phyloP scores from a whole-genome alignment of 2,888 invertebrate species.

The Lycophotia porphyrea region DNA sequence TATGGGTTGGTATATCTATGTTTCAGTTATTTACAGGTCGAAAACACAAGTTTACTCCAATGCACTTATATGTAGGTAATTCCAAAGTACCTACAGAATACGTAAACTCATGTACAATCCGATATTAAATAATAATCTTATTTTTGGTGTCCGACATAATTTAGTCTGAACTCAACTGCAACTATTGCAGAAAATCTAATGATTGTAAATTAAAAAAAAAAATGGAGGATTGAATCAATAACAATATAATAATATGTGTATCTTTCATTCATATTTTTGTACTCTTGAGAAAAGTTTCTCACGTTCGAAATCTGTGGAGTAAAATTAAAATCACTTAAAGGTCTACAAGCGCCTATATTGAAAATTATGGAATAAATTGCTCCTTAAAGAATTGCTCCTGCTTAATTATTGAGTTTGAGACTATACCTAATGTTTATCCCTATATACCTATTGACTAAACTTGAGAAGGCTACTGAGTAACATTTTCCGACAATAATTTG shows the following conservation, averaged over 20 bases:
- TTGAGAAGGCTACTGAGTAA: not conserved
- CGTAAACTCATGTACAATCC: not conserved
- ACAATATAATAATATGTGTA: too few relatives aligned
- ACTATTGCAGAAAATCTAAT: not conserved
- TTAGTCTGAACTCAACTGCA: not conserved
- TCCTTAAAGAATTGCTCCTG: not conserved
- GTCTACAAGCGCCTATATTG: not conserved
- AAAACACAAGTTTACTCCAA: not conserved
- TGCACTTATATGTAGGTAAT: conserved; percentile 4
- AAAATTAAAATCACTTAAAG: conserved; percentile 1
- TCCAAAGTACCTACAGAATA: conserved; percentile 6
- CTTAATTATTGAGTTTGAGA: not conserved
- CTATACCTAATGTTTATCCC: not conserved
- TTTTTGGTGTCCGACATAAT: not conserved
- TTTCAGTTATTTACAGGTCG: conserved; percentile 31
- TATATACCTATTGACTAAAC: not conserved
- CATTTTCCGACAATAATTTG: not conserved
- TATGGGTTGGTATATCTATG: conserved; percentile 81
- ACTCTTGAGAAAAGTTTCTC: conserved; percentile 1
- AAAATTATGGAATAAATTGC: not conserved
- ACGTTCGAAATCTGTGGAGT: not conserved
- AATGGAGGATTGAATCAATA: not conserved
- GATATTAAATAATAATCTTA: not conserved
- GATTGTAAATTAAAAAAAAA: not conserved
- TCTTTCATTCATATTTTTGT: not conserved